These are phyloP conservation scores for Apis mellifera DNA, from an alignment of 1,140 invertebrate genomes.

Conservation along the genomic window Amel_HAv3.1 CM009935.2:9450001-9450500, in stretches of 20 bases:
- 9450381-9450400: no score
- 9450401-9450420: no score
- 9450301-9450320: conserved; percentile 59
- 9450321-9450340: not conserved
- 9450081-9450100: not conserved
- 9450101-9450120: not conserved
- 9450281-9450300: conserved; percentile 58
- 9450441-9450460: conserved; percentile 7
- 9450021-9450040: conserved; percentile 14
- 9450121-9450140: not conserved
- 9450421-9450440: not conserved
- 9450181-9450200: not conserved
- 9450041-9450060: conserved; percentile 29
- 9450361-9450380: not conserved
- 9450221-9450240: not conserved
- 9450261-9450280: conserved; percentile 17
- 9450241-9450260: not conserved
- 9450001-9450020: conserved; percentile 61
- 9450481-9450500: not conserved
- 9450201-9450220: not conserved
- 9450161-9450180: not conserved
- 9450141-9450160: not conserved
- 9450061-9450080: conserved; percentile 25
- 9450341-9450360: not conserved
- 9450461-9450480: conserved; percentile 3